Base-by-base conservation (phyloP, 2,888 invertebrate species). In the Ochlodes sylvanus region DNA sequence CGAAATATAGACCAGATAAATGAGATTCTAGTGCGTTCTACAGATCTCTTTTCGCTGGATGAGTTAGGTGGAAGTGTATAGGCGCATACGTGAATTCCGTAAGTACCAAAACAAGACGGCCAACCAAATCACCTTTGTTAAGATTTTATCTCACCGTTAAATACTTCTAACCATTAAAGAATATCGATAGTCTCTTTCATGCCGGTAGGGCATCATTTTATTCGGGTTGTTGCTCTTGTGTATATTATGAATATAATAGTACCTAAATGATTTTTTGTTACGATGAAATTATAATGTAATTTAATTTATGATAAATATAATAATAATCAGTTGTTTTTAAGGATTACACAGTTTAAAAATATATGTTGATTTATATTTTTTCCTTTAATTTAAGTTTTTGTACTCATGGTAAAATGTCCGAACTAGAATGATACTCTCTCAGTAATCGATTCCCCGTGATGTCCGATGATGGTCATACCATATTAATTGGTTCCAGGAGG, bases 81-180 rank as follows among this genome's bases (percentile, higher is more conserved):
- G 85, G 84, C 82, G 85, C 89, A 88, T 89, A 89, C 86, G 69
- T 72, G 89, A 85, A 84, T 81, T 83, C 82, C 85, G 88, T 86
- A 85, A 60, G 88, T 89, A 90, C 89, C 88, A 85, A 91, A 91
- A 91, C 89, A 89, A 90, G 91, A 90, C 89, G 89, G 89, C 89
- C 88, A 86, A 90, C 91, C 90, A 90, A 92, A 92, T 91, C 89
- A 89, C 90, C 86, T 92, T 92, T 92, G 91, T 92, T 89, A 86
- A 92, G 92, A 92, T 92, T 92, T 90, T 92, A 92, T 92, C 92
- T 91, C 83, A 80, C 88, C 86, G 89, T 92, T 92, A 92, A 92
- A 92, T 92, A 91, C 90, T 92, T 91, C 86, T 88, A 89, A 88
- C 90, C 89, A 90, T 90, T 89, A 90, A 83, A 87, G 85, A 89